Conservation (phyloP, 2,113 vertebrate species). For the Syngnathus typhle region DNA sequence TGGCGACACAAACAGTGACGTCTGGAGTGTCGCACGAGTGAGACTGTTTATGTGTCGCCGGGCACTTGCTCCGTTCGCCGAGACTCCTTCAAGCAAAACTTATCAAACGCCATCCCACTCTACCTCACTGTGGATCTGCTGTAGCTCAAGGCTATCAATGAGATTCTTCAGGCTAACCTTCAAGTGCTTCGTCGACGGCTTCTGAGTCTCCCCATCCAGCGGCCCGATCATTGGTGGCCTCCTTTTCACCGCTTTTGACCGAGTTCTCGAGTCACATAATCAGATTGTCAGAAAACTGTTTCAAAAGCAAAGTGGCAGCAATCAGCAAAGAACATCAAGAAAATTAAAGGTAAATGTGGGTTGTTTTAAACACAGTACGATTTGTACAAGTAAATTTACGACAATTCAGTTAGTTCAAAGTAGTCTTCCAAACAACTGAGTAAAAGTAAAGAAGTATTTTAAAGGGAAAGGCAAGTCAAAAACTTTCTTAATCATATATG, state of each 20-base stretch:
- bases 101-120: neutral
- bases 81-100: neutral
- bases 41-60: neutral
- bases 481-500: too few species aligned
- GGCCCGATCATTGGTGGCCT: constrained; percentile 53
- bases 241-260: constrained; percentile 18
- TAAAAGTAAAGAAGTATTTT: too few species aligned
- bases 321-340: neutral
- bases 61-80: neutral
- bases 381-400: too few species aligned
- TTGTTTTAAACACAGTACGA: too few species aligned
- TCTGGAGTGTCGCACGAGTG: neutral
- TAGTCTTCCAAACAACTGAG: neutral
- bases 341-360: neutral
- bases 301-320: constrained; percentile 28
- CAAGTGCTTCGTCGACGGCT: constrained; percentile 94
- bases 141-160: constrained; percentile 72
- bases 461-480: too few species aligned
- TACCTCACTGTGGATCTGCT: constrained; percentile 49
- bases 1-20: neutral
- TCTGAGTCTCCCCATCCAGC: constrained; percentile 71
- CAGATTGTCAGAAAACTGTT: constrained; percentile 38
- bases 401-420: neutral
- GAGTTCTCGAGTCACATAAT: constrained; percentile 47
- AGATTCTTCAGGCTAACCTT: constrained; percentile 95